Evolutionary conservation across 2,888 invertebrate species (phyloP).

Genomic region (Ceraclea dissimilis): DNA sequence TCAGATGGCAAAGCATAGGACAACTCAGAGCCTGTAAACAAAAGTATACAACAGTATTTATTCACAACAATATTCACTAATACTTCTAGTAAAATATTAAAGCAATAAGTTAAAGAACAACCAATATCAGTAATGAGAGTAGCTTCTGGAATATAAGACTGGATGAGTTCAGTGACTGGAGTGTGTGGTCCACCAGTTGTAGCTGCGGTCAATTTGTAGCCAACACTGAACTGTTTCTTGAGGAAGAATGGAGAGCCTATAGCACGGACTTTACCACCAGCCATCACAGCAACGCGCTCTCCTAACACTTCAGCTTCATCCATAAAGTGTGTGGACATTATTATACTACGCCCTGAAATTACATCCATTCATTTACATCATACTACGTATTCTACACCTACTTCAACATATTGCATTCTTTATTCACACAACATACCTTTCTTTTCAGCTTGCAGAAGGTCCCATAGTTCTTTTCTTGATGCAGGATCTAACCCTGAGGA

Average conservation of each 20-base stretch:
- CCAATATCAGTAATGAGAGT: constrained; percentile 62
- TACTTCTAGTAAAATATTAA: too few relatives aligned
- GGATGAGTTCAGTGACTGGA: constrained; percentile 52
- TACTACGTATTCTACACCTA: too few relatives aligned
- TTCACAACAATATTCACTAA: too few relatives aligned
- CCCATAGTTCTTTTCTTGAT: constrained; percentile 78
- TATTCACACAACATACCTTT: constrained; percentile 36
- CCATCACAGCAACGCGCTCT: constrained; percentile 83
- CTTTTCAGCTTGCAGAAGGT: constrained; percentile 66
- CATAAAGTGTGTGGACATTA: constrained; percentile 84
- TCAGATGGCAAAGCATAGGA: constrained; percentile 61
- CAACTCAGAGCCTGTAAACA: constrained; percentile 60
- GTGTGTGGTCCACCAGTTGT: constrained; percentile 27
- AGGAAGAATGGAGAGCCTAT: constrained; percentile 74
- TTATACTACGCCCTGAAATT: constrained; percentile 58
- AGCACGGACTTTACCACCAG: constrained; percentile 70
- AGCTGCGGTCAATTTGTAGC: constrained; percentile 71
- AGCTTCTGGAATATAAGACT: constrained; percentile 57
- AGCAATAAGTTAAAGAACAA: constrained; percentile 26
- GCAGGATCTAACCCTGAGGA: constrained; percentile 85
- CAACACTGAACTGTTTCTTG: constrained; percentile 77
- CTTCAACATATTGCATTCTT: too few relatives aligned
- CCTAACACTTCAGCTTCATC: constrained; percentile 85
- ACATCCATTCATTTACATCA: not conserved
- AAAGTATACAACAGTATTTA: too few relatives aligned